phyloP scores from a whole-genome alignment of 1,140 invertebrate species.

The Drosophila miranda region DNA sequence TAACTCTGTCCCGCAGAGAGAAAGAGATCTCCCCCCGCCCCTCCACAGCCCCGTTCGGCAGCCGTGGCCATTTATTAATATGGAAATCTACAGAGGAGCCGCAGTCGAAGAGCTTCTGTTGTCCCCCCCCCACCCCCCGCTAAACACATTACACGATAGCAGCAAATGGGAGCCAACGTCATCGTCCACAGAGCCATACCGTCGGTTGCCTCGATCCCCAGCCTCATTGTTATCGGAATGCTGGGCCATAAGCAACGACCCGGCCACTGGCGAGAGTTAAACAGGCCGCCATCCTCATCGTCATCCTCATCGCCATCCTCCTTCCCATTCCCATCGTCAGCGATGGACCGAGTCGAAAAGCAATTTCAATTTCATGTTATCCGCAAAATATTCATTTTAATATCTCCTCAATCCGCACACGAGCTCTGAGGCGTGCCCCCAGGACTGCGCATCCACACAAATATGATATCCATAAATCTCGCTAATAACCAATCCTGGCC shows the following conservation, averaged over 20 bases:
- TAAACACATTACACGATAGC: constrained; percentile 80
- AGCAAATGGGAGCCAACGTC: constrained; percentile 71
- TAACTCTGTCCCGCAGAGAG: constrained; percentile 49
- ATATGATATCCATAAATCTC: constrained; percentile 76
- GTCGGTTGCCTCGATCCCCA: background rate
- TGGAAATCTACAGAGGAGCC: constrained; percentile 79
- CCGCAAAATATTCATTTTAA: constrained; percentile 82
- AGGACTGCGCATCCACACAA: constrained; percentile 26
- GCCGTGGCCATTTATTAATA: constrained; percentile 77
- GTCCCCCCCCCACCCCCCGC: constrained; percentile 30
- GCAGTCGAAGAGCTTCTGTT: constrained; percentile 53
- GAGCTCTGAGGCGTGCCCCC: background rate
- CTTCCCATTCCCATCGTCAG: constrained; percentile 36
- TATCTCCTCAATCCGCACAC: constrained; percentile 74
- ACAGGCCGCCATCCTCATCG: constrained; percentile 49
- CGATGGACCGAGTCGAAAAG: constrained; percentile 54
- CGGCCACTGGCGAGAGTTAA: constrained; percentile 41
- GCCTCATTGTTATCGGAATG: constrained; percentile 76
- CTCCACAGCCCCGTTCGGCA: constrained; percentile 18
- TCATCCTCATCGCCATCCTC: constrained; percentile 20
- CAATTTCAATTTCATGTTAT: constrained; percentile 81
- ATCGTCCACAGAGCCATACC: constrained; percentile 17
- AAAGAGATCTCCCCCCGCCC: background rate
- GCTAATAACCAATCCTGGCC: constrained; percentile 76
- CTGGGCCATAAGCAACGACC: constrained; percentile 62